Evolutionary conservation across 2,797 vertebrate genomes (phyloP).

Genomic region (Oreortyx pictus): DNA sequence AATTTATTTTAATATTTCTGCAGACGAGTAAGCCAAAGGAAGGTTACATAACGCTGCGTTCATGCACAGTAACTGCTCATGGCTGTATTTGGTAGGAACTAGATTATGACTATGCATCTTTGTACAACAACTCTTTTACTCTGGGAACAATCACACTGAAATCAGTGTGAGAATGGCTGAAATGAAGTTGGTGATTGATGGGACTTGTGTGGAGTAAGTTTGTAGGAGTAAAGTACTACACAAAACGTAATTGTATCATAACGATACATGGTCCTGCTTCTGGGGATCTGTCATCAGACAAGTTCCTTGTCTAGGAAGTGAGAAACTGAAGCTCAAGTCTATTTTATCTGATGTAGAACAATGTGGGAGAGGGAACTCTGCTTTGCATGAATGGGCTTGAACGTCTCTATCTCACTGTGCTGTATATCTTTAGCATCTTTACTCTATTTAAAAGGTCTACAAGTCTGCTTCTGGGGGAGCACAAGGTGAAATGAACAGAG

Average conservation of each 20-base stretch:
- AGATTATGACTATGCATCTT: not conserved
- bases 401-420: not conserved
- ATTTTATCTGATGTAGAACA: not conserved
- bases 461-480: not conserved
- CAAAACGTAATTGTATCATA: not conserved
- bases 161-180: not conserved
- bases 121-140: not conserved
- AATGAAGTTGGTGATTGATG: not conserved
- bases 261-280: not conserved
- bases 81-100: not conserved
- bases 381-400: not conserved
- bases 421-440: not conserved
- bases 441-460: rapidly evolving
- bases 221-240: not conserved
- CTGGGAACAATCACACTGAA: not conserved
- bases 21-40: slow-evolving; percentile 44
- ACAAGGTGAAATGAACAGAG: not conserved
- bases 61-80: slow-evolving; percentile 2
- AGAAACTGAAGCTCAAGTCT: not conserved
- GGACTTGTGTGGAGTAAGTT: not conserved
- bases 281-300: not conserved
- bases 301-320: not conserved
- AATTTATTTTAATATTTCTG: slow-evolving; percentile 81
- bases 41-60: slow-evolving; percentile 52
- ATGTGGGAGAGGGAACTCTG: not conserved